Base-by-base conservation (phyloP, 2,888 invertebrate species). In the Drosophila kanekoi region DNA sequence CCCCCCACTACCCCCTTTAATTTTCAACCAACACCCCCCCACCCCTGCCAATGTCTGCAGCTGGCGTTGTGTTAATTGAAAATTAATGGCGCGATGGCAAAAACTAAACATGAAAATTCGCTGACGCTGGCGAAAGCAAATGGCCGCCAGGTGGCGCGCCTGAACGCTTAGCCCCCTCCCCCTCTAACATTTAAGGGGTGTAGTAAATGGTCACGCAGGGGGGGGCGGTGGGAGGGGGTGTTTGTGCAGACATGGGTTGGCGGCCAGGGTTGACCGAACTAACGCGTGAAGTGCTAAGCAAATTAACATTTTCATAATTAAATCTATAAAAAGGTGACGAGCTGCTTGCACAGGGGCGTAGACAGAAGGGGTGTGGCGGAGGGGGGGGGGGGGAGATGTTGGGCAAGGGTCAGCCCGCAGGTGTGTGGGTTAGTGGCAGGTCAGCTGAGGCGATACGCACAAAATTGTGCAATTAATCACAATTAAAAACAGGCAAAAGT, bases 231-330 rank as follows among this genome's bases (percentile, higher is more conserved):
- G 28, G 23, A 5, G 23, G 62, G 62, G 16, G 16, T 32, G 13
- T 43, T 20, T 20, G 20, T 20, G 20, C 23, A 23, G 23, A 23
- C 23, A 23, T 5, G 23, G 5, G 32, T 16, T 6, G 18, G 23
- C 51, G 8, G 28, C 6, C 14, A 13, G 14, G 32, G 32, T 44
- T 58, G 52, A 48, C 67, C 62, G 62, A 28, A 47, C 78, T 44
- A 77, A 67, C 32, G 75, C 75, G 68, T 76, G 64, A 76, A 82
- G 83, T 82, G 78, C 88, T 71, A 82, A 86, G 81, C 83, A 83
- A 88, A 88, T 83, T 79, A 88, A 83, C 80, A 86, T 83, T 83
- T 88, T 65, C 83, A 83, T 83, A 88, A 83, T 79, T 83, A 79
- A 77, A 86, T 79, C 64, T 70, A 72, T 59, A 41, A 35, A 67